phyloP scores from a whole-genome alignment of 2,797 vertebrate genomes.

The Nyctibius grandis region DNA sequence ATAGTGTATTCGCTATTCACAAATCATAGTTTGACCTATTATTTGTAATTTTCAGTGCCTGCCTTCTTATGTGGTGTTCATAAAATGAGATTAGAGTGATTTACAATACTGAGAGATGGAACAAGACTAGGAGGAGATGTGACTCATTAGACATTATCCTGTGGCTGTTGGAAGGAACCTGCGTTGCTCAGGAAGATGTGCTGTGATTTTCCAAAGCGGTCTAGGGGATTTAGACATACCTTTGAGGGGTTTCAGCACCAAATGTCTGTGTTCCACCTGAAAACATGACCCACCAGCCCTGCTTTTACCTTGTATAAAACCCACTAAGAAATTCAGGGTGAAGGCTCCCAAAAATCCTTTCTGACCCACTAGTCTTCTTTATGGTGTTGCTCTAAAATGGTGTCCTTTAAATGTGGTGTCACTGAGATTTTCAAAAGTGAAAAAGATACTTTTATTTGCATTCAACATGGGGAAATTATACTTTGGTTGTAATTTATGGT shows the following conservation, averaged over 20 bases:
- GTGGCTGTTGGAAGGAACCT: neutral
- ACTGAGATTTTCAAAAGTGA: neutral
- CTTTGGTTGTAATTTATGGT: neutral
- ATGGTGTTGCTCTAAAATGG: neutral
- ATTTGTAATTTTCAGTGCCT: constrained; percentile 58
- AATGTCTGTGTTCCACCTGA: neutral
- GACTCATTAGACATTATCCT: constrained; percentile 31
- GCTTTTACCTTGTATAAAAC: neutral
- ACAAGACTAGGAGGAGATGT: constrained; percentile 23
- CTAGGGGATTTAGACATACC: neutral
- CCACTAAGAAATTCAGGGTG: neutral
- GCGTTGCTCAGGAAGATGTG: neutral
- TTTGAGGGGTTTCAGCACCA: neutral
- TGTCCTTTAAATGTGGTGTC: neutral
- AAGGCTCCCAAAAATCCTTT: neutral
- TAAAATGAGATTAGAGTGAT: constrained; percentile 49
- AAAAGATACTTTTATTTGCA: neutral
- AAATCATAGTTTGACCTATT: constrained; percentile 51
- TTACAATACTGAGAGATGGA: constrained; percentile 32
- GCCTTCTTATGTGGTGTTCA: constrained; percentile 19
- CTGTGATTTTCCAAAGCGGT: neutral
- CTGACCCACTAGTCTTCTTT: rapidly evolving
- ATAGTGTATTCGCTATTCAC: constrained; percentile 7
- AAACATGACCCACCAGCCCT: neutral
- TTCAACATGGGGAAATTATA: neutral